phyloP scores from a whole-genome alignment of 2,888 invertebrate species.

The Eupithecia inturbata region DNA sequence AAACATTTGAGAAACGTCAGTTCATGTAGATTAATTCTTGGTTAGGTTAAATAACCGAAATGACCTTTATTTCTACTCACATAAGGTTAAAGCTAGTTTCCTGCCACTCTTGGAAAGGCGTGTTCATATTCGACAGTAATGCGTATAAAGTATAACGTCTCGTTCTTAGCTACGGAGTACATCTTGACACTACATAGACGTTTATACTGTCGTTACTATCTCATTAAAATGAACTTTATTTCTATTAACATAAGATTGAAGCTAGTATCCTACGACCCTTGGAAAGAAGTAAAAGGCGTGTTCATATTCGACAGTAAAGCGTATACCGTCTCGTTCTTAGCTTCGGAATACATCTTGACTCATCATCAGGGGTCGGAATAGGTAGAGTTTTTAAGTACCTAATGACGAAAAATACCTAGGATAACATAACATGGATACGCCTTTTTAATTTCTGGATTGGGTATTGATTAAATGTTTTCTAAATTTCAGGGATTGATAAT shows the following conservation, averaged over 20 bases:
- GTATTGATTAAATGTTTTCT: too few species aligned
- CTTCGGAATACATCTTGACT: slow-evolving; percentile 84
- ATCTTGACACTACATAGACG: slow-evolving; percentile 85
- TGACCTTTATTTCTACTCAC: slow-evolving; percentile 57
- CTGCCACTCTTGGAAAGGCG: slow-evolving; percentile 84
- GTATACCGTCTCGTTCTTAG: slow-evolving; percentile 73
- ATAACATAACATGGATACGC: too few species aligned
- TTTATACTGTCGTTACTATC: neutral
- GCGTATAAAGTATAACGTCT: slow-evolving; percentile 76
- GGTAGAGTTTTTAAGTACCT: too few species aligned
- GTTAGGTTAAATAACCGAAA: neutral
- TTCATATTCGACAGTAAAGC: slow-evolving; percentile 77
- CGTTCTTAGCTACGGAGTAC: slow-evolving; percentile 80
- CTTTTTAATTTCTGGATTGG: too few species aligned
- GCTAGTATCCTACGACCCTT: slow-evolving; percentile 83
- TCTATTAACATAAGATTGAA: slow-evolving; percentile 79
- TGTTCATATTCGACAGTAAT: slow-evolving; percentile 77
- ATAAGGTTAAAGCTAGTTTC: slow-evolving; percentile 83
- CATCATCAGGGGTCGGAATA: too few species aligned
- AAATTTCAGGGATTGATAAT: too few species aligned
- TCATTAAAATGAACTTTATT: neutral
- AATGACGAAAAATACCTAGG: too few species aligned
- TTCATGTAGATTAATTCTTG: neutral
- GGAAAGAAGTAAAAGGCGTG: slow-evolving; percentile 85
- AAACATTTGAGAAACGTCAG: neutral